Percentiles rank a stretch among this genome's conserved stretches.
These are phyloP conservation scores for Sesamia inferens DNA, from an alignment of 2,888 invertebrate species.

Conservation along the genomic window DNA sequence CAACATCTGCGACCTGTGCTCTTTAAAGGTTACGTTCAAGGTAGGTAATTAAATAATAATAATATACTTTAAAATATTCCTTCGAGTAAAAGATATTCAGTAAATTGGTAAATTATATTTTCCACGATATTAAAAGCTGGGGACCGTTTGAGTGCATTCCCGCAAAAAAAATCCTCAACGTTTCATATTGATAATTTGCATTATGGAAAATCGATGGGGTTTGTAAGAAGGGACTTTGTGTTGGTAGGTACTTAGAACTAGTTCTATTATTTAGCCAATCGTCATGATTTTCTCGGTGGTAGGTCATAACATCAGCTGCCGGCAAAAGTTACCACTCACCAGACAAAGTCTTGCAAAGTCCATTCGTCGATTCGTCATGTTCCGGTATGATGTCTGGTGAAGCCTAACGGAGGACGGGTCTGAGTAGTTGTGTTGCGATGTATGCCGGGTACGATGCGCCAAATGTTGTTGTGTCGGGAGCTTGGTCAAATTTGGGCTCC, in stretches of 20 bases:
- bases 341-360: no score
- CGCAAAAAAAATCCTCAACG: not conserved
- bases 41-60: slow-evolving; percentile 36
- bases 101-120: slow-evolving; percentile 14
- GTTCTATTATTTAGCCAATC: not conserved
- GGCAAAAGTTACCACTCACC: no score
- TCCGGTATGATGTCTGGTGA: no score
- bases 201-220: not conserved
- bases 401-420: no score
- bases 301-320: no score
- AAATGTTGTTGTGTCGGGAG: no score
- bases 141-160: not conserved
- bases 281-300: no score
- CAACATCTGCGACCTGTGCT: slow-evolving; percentile 47
- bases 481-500: no score
- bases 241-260: not conserved
- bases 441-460: no score
- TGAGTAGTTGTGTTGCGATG: no score
- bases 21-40: slow-evolving; percentile 52
- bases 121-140: not conserved
- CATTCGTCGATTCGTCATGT: no score
- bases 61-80: slow-evolving; percentile 17
- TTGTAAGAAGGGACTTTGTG: not conserved
- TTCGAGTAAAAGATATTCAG: slow-evolving; percentile 18
- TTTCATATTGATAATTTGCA: not conserved